Base-by-base conservation (phyloP, 2,888 invertebrate species). In the Sarcophaga rosellei region DNA sequence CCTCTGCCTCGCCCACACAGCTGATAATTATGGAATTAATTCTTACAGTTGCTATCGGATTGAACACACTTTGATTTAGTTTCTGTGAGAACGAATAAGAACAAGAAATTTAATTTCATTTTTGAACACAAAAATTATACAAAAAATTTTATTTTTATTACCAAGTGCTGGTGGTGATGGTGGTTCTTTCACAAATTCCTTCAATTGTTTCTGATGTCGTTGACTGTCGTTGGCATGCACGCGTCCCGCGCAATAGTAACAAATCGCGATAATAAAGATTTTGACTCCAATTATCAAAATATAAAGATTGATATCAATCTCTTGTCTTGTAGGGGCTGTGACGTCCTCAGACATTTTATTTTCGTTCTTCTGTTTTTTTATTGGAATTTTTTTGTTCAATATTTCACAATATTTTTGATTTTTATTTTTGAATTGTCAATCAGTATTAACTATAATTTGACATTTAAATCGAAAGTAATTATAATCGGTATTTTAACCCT, bases 331-430 rank as follows among this genome's bases (percentile, higher is more conserved):
- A 21, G 12, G 10, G 20, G n/a, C n/a, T 44, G 15, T 20, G 12
- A 45, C 44, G 45, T 61, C 61, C 61, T 73, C 44, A 17, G 62
- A 62, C 73, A 73, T 73, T 73, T 73, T 62, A 2, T n/a, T 65
- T 44, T 65, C 35, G 35, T 53, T 53, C 4, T 53, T 17, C 17
- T 61, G 61, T 61, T 61, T 61, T 61, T 11, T n/a, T 11, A 65
- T 65, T 15, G 35, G 3, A 62, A 65, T 35, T 65, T 11, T 35
- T 23, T 61, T 11, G 10, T 61, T 17, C 61, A 61, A n/a, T 57
- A 1, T 57, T 57, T 57, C 57, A n/a, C 57, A 57, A 57, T 57
- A 57, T 57, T 57, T 57, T n/a, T 57, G 57, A 17, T 57, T 57
- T 57, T 57, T 57, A n/a, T n/a, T 57, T 57, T 57, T 57, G n/a